A percentile compares a stretch with the other conserved stretches of the same genome.
phyloP scores from a whole-genome alignment of 2,113 vertebrate species.

The Gambusia affinis region DNA sequence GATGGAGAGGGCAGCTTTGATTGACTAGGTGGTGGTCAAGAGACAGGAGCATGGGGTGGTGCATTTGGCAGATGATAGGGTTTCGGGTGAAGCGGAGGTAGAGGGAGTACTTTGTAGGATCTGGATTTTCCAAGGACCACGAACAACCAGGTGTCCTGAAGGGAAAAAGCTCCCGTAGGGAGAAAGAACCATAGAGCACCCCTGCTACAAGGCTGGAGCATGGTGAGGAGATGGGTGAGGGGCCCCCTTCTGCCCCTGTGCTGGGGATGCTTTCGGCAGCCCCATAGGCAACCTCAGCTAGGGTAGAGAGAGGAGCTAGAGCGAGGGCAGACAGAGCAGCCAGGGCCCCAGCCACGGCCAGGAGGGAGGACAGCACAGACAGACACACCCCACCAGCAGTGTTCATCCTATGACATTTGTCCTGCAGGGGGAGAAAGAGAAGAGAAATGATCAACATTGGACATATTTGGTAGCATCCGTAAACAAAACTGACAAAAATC shows the following conservation, averaged over 20 bases:
- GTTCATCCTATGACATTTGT: slow-evolving; percentile 99
- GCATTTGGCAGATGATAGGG: slow-evolving; percentile 89
- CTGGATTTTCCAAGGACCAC: slow-evolving; percentile 98
- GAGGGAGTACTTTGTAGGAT: slow-evolving; percentile 98
- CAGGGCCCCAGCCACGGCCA: slow-evolving; percentile 85
- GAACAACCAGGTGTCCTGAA: slow-evolving; percentile 91
- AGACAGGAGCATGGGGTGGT: slow-evolving; percentile 92
- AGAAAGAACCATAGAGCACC: slow-evolving; percentile 98
- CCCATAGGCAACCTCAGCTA: slow-evolving; percentile 67
- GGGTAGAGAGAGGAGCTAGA: slow-evolving; percentile 70
- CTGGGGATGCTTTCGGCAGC: slow-evolving; percentile 83
- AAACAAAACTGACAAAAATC: slow-evolving; percentile 22
- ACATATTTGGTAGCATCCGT: slow-evolving; percentile 15
- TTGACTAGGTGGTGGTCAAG: slow-evolving; percentile 95
- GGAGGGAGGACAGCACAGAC: slow-evolving; percentile 97
- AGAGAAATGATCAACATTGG: slow-evolving; percentile 18
- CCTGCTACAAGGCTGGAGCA: slow-evolving; percentile 96
- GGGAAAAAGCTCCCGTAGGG: slow-evolving; percentile 96
- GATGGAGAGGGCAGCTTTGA: slow-evolving; percentile 88
- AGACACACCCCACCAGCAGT: slow-evolving; percentile 99
- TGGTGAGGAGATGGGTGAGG: slow-evolving; percentile 68
- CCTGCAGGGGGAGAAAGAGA: slow-evolving; percentile 79
- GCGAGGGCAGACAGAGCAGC: slow-evolving; percentile 69
- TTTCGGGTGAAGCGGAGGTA: slow-evolving; percentile 95
- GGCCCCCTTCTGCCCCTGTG: slow-evolving; percentile 84